Base-by-base conservation (phyloP, 2,797 vertebrate species). In the Mionectes olivaceus region DNA sequence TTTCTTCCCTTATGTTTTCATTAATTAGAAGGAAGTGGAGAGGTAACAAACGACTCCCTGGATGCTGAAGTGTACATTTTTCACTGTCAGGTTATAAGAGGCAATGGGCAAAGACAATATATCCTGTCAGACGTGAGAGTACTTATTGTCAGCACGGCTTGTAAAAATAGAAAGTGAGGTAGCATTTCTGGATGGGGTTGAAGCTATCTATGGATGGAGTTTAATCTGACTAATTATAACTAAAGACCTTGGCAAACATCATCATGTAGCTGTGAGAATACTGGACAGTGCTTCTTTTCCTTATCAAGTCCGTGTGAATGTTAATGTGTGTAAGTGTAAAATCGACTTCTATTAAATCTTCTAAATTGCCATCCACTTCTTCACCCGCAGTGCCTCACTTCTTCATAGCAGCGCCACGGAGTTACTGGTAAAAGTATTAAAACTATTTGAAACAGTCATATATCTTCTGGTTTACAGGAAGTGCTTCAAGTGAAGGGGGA, bases 301-400 rank as follows among this genome's bases (percentile, higher is more conserved):
- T 53, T 80, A 87, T 79, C 84, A 87, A 86, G 87, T 25, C 86
- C 3, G 0, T 90, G 93, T 60, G 96, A 97, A 97, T 96, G 95
- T 90, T 97, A 97, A 97, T 96, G 95, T 87, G 76, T 93, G 93
- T 81, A 93, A 96, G 95, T 93, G 90, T 95, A 94, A 87, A 96
- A 94, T 96, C 83, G 95, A 96, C 96, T 97, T 94, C 94, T 94
- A 92, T 96, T 97, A 97, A 97, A 97, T 97, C 96, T 97, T 97
- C 80, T 86, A 67, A 97, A 97, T 93, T 94, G 94, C 94, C 67
- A 9, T 55, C 81, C 94, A 73, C 94, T 97, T 73, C 95, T 94
- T 96, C 96, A 93, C 92, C 88, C 53, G 1, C 89, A 83, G 13
- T 9, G 88, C 91, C 78, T 96, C 56, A 1, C 93, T 94, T n/a